Evolutionary conservation across 2,797 vertebrate genomes (phyloP), one percentile per base, ranked within the genome.

Genomic region (Antennarius maculatus): DNA sequence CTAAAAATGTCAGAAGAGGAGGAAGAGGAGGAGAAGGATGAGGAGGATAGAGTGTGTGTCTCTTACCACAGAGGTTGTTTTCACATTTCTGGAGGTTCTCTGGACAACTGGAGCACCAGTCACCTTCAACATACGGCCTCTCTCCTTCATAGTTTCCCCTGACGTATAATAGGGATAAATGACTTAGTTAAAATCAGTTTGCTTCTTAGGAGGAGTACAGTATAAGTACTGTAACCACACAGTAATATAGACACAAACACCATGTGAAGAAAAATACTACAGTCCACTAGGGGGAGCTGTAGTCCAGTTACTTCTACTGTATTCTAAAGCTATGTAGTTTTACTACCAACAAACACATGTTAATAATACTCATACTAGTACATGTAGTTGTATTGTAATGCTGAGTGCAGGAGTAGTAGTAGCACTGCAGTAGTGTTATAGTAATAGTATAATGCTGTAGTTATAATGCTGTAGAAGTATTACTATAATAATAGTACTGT

Each of bases 51-150:
- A 7, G 3, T 6, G 7, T 15, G 12, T 4, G 28, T 4, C 16
- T 49, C 83, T 1, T 82, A 92, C 91, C 91, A 63, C 90, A 92
- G 37, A 91, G 83, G 71, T 82, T 88, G 82, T 91, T 88, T 61
- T 83, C 74, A 80, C 90, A 92, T 2, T 39, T 71, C 59, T 80
- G 87, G 1, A 89, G 15, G 62, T 87, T 77, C 2, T 84, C 84
- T 0, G 91, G 90, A 66, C 90, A 92, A 0, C 70, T 65, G 66
- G 91, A 90, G 74, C 89, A 91, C 74, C 61, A 84, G 0, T 89
- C 84, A 0, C 91, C 91, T 42, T 90, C 86, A 0, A 82, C 78
- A 0, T 86, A 92, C 0, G 91, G 89, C 34, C 66, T 23, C 72
- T 73, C 42, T 0, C 5, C 72, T 0, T 88, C 86, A 6, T 79